Conservation (phyloP, 2,113 vertebrate genomes). For the Setophaga coronata region DNA sequence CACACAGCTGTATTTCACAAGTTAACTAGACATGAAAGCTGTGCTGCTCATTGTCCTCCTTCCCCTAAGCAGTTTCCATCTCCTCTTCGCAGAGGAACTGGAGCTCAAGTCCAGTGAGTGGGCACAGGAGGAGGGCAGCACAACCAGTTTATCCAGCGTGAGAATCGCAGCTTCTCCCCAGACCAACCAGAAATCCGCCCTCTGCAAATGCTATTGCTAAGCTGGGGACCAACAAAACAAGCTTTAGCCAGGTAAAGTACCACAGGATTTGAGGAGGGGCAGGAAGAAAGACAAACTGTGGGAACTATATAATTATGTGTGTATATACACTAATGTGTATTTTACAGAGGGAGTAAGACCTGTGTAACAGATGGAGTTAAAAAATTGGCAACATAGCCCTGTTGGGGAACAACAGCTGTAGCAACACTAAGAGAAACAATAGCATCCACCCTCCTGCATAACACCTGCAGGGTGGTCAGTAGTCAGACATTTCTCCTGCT, state of each 20-base stretch:
- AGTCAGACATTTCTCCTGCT: neutral
- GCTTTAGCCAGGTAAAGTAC: neutral
- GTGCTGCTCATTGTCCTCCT: neutral
- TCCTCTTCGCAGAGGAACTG: neutral
- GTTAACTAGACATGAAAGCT: neutral
- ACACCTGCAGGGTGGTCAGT: neutral
- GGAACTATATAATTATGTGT: neutral
- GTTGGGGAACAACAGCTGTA: neutral
- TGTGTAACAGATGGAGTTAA: neutral
- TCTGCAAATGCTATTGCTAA: neutral
- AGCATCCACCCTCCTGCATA: neutral
- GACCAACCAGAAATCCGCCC: neutral
- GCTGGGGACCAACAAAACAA: neutral
- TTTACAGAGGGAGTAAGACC: neutral
- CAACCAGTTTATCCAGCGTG: accelerated
- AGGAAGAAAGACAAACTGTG: neutral
- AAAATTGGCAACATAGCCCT: neutral
- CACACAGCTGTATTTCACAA: neutral
- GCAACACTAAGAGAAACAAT: conserved; percentile 7
- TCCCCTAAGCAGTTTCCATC: neutral
- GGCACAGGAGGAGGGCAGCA: neutral
- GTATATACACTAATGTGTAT: accelerated
- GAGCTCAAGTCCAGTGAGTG: accelerated
- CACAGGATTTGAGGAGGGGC: neutral
- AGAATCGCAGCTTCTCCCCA: neutral